These are phyloP conservation scores for Phocoena phocoena DNA, from an alignment of 2,113 vertebrate species.

Conservation along the genomic window DNA sequence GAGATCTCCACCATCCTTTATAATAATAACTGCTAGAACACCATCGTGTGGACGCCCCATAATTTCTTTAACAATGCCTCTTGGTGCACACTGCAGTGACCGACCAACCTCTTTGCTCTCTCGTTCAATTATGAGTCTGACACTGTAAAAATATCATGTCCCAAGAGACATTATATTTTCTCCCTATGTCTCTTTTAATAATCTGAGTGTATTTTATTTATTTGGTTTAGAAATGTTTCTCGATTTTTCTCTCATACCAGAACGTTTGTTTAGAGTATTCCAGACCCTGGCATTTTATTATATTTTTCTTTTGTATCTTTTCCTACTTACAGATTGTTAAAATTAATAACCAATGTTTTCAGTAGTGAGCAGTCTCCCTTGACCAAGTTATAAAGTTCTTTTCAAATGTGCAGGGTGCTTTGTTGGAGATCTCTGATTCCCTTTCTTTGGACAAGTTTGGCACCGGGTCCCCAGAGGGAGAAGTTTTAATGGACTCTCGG, in stretches of 20 bases:
- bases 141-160: neutral
- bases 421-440: neutral
- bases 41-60: accelerated
- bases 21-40: neutral
- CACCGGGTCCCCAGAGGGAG: neutral
- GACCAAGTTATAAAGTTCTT: neutral
- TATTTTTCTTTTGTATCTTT: neutral
- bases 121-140: neutral
- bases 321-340: neutral
- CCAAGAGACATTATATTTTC: neutral
- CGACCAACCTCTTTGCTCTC: neutral
- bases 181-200: neutral
- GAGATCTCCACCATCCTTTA: neutral
- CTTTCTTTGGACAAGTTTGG: neutral
- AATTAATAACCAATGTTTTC: neutral
- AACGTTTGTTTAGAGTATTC: neutral
- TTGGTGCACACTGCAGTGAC: neutral
- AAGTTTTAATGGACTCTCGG: neutral
- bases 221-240: slow-evolving; percentile 33
- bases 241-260: neutral
- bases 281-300: neutral
- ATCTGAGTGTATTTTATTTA: neutral
- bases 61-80: neutral
- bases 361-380: neutral
- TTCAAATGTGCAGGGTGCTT: neutral